Conservation (phyloP, 2,888 invertebrate genomes). For the Dolomedes plantarius region DNA sequence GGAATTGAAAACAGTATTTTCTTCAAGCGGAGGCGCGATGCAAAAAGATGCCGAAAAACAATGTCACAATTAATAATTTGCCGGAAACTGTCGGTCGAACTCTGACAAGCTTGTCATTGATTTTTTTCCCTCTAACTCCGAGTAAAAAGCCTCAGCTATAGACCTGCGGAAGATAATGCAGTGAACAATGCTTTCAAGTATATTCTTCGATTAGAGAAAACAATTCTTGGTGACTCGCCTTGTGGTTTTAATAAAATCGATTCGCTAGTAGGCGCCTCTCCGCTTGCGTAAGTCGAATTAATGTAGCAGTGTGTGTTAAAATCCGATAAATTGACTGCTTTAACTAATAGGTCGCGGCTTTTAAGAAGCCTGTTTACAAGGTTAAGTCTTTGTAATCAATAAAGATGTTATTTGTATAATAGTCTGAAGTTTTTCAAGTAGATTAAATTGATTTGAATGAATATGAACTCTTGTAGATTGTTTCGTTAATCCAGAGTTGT, state of each 20-base stretch:
- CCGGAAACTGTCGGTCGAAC: no score
- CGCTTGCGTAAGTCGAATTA: constrained; percentile 49
- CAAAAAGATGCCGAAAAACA: no score
- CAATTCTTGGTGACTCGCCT: background rate
- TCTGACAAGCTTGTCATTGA: no score
- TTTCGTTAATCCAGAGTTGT: no score
- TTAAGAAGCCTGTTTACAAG: constrained; percentile 9
- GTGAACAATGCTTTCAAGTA: constrained; percentile 43
- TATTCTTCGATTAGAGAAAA: constrained; percentile 17
- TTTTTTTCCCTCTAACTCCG: constrained; percentile 15
- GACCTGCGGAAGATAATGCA: constrained; percentile 34
- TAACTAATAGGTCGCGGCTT: constrained; percentile 41
- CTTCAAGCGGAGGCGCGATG: no score
- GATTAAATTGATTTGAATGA: no score
- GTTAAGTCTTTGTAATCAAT: background rate
- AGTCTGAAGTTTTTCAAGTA: no score
- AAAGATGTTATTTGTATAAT: no score
- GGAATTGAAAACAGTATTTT: no score
- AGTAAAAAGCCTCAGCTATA: constrained; percentile 33
- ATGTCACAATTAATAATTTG: no score
- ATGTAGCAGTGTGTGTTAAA: constrained; percentile 46
- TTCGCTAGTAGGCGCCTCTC: constrained; percentile 18
- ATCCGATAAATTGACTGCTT: constrained; percentile 52
- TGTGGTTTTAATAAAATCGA: constrained; percentile 47
- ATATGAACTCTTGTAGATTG: no score